These are phyloP conservation scores for Zoanthus gigantus DNA, from an alignment of 92 coral and sea anemone genomes.

Conservation along the genomic window DNA sequence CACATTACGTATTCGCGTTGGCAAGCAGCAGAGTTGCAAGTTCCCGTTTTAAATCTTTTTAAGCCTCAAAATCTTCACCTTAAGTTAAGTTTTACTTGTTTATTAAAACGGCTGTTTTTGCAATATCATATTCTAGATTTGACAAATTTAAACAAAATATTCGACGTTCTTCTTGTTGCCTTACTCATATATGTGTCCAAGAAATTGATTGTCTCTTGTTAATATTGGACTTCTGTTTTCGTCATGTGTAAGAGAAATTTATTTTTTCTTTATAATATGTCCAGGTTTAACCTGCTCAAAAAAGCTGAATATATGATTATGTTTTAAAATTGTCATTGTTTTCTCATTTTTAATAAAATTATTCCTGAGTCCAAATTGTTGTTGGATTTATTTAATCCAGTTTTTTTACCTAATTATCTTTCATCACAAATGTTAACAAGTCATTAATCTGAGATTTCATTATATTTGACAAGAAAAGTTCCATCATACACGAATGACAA, in stretches of 20 bases:
- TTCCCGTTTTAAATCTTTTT: background rate
- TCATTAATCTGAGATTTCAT: constrained; percentile 16
- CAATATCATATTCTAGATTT: background rate
- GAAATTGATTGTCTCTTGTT: background rate
- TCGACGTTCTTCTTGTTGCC: background rate
- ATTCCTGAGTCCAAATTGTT: background rate
- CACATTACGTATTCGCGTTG: background rate
- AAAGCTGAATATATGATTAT: background rate
- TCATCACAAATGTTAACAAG: background rate
- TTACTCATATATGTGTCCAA: background rate
- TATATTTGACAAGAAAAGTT: background rate
- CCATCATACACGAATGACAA: background rate
- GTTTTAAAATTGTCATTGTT: background rate
- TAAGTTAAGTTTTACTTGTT: background rate
- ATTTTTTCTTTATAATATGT: background rate
- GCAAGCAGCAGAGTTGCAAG: constrained; percentile 3
- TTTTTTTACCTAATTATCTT: constrained; percentile 7
- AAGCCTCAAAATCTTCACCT: background rate
- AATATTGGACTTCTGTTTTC: background rate
- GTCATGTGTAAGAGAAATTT: background rate
- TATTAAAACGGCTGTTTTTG: background rate
- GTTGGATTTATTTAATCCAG: background rate
- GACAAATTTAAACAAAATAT: background rate
- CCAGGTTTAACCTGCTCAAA: background rate
- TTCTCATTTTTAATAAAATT: background rate